These are phyloP conservation scores for Nasonovia ribisnigri DNA, from an alignment of 2,888 invertebrate species.

Conservation along the genomic window DNA sequence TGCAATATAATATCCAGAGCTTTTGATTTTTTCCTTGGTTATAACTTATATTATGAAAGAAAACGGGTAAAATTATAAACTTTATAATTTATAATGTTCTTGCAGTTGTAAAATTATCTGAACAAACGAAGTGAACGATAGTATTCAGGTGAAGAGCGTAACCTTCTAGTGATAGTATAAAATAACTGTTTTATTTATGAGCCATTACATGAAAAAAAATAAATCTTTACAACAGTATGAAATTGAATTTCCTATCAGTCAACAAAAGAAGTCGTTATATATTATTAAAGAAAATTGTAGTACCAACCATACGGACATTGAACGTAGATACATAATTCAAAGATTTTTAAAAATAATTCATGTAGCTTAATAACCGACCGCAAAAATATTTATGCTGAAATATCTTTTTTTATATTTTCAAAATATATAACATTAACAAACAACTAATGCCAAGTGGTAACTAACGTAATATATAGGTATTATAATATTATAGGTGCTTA, in stretches of 20 bases:
- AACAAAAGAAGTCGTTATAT: neutral
- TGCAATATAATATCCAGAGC: no score
- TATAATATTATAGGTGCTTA: no score
- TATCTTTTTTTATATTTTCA: no score
- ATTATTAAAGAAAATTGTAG: neutral
- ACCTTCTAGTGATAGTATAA: neutral
- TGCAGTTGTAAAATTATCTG: neutral
- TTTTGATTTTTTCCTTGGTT: no score
- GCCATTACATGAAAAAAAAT: neutral
- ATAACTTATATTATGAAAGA: no score
- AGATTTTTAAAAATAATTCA: no score
- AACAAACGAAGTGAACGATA: neutral
- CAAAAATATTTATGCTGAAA: no score
- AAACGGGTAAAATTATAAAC: neutral
- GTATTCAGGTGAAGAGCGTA: neutral
- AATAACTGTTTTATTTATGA: slow-evolving; percentile 11
- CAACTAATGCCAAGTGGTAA: no score
- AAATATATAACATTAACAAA: no score
- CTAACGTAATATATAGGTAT: no score
- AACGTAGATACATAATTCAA: neutral
- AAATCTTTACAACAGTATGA: neutral
- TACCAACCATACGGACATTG: neutral
- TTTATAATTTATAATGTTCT: neutral
- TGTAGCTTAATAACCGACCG: no score
- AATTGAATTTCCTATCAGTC: neutral